phyloP scores from a whole-genome alignment of 2,113 vertebrate species.

The zebrafish (Danio rerio) region DNA sequence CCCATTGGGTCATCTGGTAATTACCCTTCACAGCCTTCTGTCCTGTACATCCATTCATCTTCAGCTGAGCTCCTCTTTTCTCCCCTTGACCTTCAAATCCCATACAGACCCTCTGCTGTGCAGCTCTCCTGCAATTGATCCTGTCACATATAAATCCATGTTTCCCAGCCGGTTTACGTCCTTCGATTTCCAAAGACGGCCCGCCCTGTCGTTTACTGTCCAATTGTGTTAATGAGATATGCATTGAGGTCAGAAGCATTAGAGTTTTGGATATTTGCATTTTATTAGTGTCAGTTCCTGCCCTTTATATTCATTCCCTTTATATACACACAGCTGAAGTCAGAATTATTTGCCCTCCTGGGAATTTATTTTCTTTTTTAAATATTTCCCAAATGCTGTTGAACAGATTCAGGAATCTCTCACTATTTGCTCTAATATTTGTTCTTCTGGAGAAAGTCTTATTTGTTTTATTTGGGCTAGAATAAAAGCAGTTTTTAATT shows the following conservation, averaged over 20 bases:
- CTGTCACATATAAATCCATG: background rate
- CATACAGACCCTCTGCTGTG: background rate
- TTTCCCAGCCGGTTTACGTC: background rate
- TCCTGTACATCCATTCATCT: background rate
- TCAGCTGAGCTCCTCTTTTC: background rate
- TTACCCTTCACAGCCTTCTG: background rate
- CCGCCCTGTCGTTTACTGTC: background rate
- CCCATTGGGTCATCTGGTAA: background rate
- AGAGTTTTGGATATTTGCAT: background rate
- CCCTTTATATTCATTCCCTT: no score
- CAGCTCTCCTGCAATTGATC: constrained; percentile 7
- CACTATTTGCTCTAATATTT: no score
- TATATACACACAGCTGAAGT: no score
- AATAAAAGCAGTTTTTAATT: no score
- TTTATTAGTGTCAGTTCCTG: no score
- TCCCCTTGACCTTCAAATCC: constrained; percentile 6
- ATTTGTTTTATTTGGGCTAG: no score
- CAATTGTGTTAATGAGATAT: background rate
- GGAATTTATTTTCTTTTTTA: no score
- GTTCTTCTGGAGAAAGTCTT: no score
- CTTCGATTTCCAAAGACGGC: constrained; percentile 24
- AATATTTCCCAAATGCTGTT: no score
- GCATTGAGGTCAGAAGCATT: constrained; percentile 10
- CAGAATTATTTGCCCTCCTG: no score
- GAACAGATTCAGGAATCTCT: no score